phyloP scores from a whole-genome alignment of 2,113 vertebrate species.

The Hirundichthys speculiger region DNA sequence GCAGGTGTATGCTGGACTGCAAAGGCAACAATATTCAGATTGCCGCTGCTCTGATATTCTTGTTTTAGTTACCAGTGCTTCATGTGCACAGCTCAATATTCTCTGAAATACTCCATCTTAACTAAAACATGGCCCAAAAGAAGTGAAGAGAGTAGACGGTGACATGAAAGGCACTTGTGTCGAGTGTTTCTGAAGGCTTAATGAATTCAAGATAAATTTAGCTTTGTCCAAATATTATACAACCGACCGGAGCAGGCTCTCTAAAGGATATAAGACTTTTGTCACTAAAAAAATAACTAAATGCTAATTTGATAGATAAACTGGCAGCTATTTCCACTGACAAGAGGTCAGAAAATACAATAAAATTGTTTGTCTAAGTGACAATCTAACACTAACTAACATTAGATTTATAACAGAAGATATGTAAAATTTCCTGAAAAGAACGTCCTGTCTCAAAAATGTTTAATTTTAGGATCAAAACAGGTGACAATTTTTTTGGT shows the following conservation, averaged over 20 bases:
- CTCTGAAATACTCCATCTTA: too few species aligned
- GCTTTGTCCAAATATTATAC: neutral
- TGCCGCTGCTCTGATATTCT: neutral
- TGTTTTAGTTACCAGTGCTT: neutral
- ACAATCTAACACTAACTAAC: too few species aligned
- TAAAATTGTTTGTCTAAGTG: too few species aligned
- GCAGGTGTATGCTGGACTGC: neutral
- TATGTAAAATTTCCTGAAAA: neutral
- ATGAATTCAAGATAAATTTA: neutral
- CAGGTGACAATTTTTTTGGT: neutral
- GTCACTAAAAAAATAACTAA: too few species aligned
- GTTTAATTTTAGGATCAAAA: neutral
- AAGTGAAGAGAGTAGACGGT: neutral
- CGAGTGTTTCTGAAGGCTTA: constrained; percentile 43
- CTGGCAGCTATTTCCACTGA: too few species aligned
- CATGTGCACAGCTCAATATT: too few species aligned
- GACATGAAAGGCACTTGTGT: constrained; percentile 64
- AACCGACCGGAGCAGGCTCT: neutral
- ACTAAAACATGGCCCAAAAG: too few species aligned
- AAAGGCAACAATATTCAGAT: neutral
- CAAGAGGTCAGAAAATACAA: too few species aligned
- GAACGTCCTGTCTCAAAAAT: neutral
- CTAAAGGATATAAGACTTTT: too few species aligned
- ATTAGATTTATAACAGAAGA: too few species aligned
- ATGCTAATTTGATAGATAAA: too few species aligned